Evolutionary conservation across 1,140 invertebrate genomes (phyloP), one percentile per base, ranked within the genome.

Genomic region (Brachionus angularis): DNA sequence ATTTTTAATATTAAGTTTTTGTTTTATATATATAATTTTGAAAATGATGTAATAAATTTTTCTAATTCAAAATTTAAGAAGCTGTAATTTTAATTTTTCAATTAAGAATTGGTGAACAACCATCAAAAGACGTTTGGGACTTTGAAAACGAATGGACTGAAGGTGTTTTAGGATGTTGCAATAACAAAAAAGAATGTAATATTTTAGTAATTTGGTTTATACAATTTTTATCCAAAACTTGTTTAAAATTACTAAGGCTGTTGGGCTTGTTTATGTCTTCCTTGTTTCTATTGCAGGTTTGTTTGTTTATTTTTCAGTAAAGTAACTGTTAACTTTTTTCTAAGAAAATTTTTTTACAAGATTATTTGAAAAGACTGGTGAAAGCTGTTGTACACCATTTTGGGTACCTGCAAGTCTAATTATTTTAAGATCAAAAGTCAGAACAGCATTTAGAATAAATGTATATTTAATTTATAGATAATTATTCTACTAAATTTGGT

Each of bases 131-230:
- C 23, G 62, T 67, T 12, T 67, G 62, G 62, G 62, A 67, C 46
- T 67, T 67, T 67, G 62, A 67, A 27, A 67, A 67, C 39, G 62
- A 67, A 67, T 67, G 62, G 62, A 67, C 39, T 14, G 62, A 67
- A 50, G 62, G 62, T 10, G 18, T 67, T 5, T 67, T 36, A n/a
- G 62, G 62, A 10, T 67, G 62, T 21, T 67, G 62, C 27, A 7
- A 46, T 14, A 46, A 67, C 14, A 67, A 8, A 46, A 47, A 31
- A 18, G 46, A 67, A 67, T 67, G 62, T 44, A 42, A 16, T 10
- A 10, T 42, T 42, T 16, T 42, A 10, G 10, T 10, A 10, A 10
- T 42, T 10, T 42, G 10, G 39, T 16, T 42, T 16, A 42, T 42
- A 10, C n/a, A n/a, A 10, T 42, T 42, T 10, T 42, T 16, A 42